Evolutionary conservation across 2,797 vertebrate genomes (phyloP).

Genomic region (Channallabes apus): DNA sequence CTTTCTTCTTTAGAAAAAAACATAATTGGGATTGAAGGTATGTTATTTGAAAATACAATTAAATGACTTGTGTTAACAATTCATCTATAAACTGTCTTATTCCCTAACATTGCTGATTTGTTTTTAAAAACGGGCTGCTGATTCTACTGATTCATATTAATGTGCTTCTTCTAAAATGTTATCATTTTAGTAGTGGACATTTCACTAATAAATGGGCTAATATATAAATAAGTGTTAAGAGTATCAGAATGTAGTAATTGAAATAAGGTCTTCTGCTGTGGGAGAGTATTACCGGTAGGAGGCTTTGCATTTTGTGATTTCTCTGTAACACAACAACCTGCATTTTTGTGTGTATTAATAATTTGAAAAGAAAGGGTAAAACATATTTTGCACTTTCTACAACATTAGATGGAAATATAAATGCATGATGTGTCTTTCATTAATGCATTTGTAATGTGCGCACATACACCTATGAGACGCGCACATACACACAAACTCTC

Average conservation of each 20-base stretch:
- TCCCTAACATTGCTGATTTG: neutral
- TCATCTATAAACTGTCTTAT: neutral
- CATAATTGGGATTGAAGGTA: constrained; percentile 76
- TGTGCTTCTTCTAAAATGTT: too few species aligned
- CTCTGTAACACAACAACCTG: too few species aligned
- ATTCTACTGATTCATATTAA: neutral
- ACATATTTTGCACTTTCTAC: neutral
- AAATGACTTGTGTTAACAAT: neutral
- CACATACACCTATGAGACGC: too few species aligned
- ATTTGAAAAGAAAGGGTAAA: too few species aligned
- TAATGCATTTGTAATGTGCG: too few species aligned
- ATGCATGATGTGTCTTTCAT: neutral
- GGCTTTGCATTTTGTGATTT: neutral
- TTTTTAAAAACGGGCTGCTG: neutral
- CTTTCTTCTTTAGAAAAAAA: constrained; percentile 68
- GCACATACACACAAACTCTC: too few species aligned
- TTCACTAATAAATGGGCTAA: too few species aligned
- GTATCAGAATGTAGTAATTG: neutral
- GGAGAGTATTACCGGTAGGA: too few species aligned
- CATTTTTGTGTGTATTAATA: neutral
- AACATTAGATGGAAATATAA: neutral
- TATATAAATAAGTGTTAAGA: neutral
- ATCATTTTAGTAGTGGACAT: too few species aligned
- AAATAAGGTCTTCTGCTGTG: neutral
- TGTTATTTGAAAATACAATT: neutral